These are phyloP conservation scores for Onychostruthus taczanowskii DNA, from an alignment of 2,113 vertebrate genomes.

Conservation along the genomic window DNA sequence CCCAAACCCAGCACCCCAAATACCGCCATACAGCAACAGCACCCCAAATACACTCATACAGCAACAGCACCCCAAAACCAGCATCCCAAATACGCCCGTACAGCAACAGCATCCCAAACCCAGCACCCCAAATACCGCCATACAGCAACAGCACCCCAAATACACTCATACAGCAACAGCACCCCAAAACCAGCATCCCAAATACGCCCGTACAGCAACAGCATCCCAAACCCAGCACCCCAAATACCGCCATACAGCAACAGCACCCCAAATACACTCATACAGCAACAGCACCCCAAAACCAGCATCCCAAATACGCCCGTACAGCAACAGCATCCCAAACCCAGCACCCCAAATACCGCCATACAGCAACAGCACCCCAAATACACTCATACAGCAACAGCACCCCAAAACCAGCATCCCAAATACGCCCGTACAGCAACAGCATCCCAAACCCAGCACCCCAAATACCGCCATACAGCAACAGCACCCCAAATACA, in stretches of 20 bases:
- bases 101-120: not conserved
- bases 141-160: not conserved
- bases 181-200: not conserved
- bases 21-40: rapidly evolving
- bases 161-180: not conserved
- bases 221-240: not conserved
- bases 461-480: not conserved
- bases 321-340: too few species aligned
- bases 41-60: rapidly evolving
- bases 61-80: too few species aligned
- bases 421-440: rapidly evolving
- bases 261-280: too few species aligned
- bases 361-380: rapidly evolving
- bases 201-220: not conserved
- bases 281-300: not conserved
- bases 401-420: too few species aligned
- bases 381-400: rapidly evolving
- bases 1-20: not conserved
- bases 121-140: not conserved
- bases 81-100: rapidly evolving
- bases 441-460: not conserved
- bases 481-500: not conserved
- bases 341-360: not conserved
- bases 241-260: not conserved
- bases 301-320: too few species aligned